phyloP scores from a whole-genome alignment of 2,113 vertebrate genomes.

The Lethenteron reissneri region DNA sequence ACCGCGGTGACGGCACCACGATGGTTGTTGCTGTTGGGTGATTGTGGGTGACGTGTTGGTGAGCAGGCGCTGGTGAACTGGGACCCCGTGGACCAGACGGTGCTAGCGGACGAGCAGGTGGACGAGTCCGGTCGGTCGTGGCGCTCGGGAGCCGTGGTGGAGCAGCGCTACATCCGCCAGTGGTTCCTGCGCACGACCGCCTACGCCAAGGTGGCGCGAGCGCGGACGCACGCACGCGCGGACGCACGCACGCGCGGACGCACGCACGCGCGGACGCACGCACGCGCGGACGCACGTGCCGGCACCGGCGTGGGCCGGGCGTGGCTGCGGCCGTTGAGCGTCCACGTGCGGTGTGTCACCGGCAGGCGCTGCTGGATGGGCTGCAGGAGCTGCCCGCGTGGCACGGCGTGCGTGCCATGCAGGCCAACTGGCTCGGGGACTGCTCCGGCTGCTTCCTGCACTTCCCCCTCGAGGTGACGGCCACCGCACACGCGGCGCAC shows the following conservation, averaged over 20 bases:
- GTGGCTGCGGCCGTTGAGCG: no score
- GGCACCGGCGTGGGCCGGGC: no score
- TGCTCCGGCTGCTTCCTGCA: slow-evolving; percentile 65
- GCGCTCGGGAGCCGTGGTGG: slow-evolving; percentile 78
- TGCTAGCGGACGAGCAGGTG: slow-evolving; percentile 88
- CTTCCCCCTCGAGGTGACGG: slow-evolving; percentile 59
- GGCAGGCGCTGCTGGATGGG: slow-evolving; percentile 52
- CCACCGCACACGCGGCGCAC: background rate
- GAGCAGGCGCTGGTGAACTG: slow-evolving; percentile 74
- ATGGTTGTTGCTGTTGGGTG: no score
- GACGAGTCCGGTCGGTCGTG: slow-evolving; percentile 65
- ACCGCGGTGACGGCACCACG: no score
- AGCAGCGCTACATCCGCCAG: slow-evolving; percentile 70
- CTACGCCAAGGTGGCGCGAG: slow-evolving; percentile 52
- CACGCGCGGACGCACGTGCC: no score
- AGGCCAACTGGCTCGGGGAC: slow-evolving; percentile 90
- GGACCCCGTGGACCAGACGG: slow-evolving; percentile 84
- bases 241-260: no score
- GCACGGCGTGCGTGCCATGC: slow-evolving; percentile 91
- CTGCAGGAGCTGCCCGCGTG: slow-evolving; percentile 65
- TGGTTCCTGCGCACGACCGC: slow-evolving; percentile 93
- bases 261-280: no score
- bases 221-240: no score
- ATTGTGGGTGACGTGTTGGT: no score
- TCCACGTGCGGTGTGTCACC: no score